Conservation (phyloP, 1,140 invertebrate genomes). For the Megalonaias nervosa region DNA sequence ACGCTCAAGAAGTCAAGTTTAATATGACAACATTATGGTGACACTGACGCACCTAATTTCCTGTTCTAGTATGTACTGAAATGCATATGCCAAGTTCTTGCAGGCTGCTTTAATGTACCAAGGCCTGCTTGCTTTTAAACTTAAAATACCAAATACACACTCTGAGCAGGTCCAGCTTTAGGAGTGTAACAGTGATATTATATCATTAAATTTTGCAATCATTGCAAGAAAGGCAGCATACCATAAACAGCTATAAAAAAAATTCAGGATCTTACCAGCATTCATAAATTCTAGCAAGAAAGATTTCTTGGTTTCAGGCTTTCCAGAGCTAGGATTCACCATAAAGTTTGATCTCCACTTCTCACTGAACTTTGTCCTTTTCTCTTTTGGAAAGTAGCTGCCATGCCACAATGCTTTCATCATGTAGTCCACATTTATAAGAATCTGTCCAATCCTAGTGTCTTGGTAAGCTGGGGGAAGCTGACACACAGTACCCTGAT, state of each 20-base stretch:
- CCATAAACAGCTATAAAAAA: background rate
- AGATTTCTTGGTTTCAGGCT: constrained; percentile 67
- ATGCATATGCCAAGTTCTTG: too few relatives aligned
- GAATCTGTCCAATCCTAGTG: constrained; percentile 66
- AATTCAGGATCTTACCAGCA: constrained; percentile 56
- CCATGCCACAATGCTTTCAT: constrained; percentile 72
- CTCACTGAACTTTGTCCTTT: constrained; percentile 70
- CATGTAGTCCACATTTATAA: constrained; percentile 70
- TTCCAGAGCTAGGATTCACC: constrained; percentile 60
- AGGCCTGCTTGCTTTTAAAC: too few relatives aligned
- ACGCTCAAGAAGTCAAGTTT: too few relatives aligned
- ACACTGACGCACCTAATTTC: too few relatives aligned
- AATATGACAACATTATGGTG: too few relatives aligned
- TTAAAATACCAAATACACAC: too few relatives aligned
- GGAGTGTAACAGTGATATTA: too few relatives aligned
- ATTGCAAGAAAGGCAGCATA: background rate
- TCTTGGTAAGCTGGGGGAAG: constrained; percentile 70
- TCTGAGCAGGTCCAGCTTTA: too few relatives aligned
- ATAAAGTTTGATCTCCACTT: constrained; percentile 68
- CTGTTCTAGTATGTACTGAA: too few relatives aligned
- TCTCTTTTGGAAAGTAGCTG: constrained; percentile 69
- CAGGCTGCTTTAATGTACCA: too few relatives aligned
- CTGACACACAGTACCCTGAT: constrained; percentile 65
- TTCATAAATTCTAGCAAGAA: constrained; percentile 67
- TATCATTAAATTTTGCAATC: too few relatives aligned